Conservation (phyloP, 2,113 vertebrate genomes). For the Xyliphius kryptos region DNA sequence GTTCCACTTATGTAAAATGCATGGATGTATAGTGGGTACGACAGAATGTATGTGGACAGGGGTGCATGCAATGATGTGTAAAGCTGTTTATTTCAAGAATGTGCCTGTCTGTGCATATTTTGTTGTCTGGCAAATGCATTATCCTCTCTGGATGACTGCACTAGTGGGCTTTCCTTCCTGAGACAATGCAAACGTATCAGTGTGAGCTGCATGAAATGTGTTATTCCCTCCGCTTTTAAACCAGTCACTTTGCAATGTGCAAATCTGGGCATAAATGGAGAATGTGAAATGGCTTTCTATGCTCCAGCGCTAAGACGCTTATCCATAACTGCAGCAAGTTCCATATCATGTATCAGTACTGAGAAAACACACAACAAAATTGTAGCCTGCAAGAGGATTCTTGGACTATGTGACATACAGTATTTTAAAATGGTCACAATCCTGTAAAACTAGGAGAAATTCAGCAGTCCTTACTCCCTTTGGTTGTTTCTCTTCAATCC, state of each 20-base stretch:
- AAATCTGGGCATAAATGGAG: conserved; percentile 4
- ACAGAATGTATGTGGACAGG: background rate
- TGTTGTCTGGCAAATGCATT: conserved; percentile 28
- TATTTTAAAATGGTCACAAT: no score
- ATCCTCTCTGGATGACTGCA: conserved; percentile 25
- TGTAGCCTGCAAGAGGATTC: no score
- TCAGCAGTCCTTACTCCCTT: no score
- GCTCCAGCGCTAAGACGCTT: conserved; percentile 9
- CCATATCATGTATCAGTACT: background rate
- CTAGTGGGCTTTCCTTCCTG: conserved; percentile 16
- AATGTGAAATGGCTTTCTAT: conserved; percentile 17
- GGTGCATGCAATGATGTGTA: conserved; percentile 8
- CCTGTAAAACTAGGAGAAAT: no score
- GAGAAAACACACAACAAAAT: no score
- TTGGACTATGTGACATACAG: background rate
- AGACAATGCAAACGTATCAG: conserved; percentile 34
- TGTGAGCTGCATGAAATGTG: conserved; percentile 18
- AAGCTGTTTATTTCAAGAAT: conserved; percentile 29
- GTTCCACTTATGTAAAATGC: conserved; percentile 32
- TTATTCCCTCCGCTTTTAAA: background rate
- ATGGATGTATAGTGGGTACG: conserved; percentile 6
- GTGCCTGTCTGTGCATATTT: conserved; percentile 21
- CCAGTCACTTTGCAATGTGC: background rate
- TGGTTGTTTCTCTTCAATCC: background rate
- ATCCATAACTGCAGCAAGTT: background rate